These are phyloP conservation scores for Rhyacophila brunnea DNA, from an alignment of 1,140 invertebrate species.

Conservation along the genomic window DNA sequence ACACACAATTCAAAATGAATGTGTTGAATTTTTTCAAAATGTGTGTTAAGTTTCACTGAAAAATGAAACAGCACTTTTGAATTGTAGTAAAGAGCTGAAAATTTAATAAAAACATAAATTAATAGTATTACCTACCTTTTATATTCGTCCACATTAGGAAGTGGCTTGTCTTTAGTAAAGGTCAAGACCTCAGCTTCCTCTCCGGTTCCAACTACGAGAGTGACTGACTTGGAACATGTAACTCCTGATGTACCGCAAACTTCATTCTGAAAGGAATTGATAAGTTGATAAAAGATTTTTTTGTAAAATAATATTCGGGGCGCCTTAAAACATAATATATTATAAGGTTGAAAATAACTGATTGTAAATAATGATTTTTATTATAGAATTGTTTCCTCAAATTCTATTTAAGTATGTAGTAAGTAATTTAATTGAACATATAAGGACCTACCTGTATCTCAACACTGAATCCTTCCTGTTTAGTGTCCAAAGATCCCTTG, in stretches of 20 bases:
- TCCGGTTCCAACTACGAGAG: constrained; percentile 59
- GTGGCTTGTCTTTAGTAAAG: constrained; percentile 44
- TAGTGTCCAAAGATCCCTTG: constrained; percentile 62
- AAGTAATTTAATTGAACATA: no score
- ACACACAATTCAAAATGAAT: neutral
- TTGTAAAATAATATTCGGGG: no score
- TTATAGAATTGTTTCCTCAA: no score
- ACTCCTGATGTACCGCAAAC: constrained; percentile 83
- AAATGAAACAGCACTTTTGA: neutral
- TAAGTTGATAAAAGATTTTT: no score
- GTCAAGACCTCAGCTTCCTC: constrained; percentile 61
- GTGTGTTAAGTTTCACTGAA: neutral
- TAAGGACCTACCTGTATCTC: constrained; percentile 71
- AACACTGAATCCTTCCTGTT: constrained; percentile 66
- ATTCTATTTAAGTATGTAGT: no score
- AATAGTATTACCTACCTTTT: constrained; percentile 46
- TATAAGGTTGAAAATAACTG: no score
- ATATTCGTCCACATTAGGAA: constrained; percentile 47
- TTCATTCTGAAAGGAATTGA: constrained; percentile 62
- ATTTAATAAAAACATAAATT: neutral
- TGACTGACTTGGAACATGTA: constrained; percentile 83
- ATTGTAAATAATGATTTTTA: no score
- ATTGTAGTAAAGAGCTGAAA: neutral
- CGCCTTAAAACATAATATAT: no score
- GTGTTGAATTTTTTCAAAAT: neutral